A percentile compares a stretch with the other conserved stretches of the same genome.
phyloP scores from a whole-genome alignment of 2,888 invertebrate species.

The Drosophila mettleri region DNA sequence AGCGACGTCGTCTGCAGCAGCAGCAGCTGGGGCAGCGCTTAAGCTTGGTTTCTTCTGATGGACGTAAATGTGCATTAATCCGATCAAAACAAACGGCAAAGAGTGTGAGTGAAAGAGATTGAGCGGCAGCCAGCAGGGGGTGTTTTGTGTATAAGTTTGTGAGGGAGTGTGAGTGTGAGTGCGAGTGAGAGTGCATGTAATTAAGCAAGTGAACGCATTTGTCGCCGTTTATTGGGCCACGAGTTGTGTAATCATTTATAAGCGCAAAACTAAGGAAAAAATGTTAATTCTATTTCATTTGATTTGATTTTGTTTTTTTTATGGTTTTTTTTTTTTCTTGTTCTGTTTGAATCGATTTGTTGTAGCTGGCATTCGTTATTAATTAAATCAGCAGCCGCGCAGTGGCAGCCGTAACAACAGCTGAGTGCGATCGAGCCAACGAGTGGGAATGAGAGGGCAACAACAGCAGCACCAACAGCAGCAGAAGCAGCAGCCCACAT shows the following conservation, averaged over 20 bases:
- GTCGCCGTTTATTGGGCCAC: slow-evolving; percentile 48
- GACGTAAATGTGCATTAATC: slow-evolving; percentile 42
- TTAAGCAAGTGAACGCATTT: slow-evolving; percentile 49
- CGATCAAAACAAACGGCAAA: slow-evolving; percentile 59
- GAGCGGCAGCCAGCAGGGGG: neutral
- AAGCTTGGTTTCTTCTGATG: slow-evolving; percentile 21
- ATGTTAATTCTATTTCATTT: slow-evolving; percentile 63
- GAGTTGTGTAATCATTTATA: slow-evolving; percentile 81
- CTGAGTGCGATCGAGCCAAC: slow-evolving; percentile 44
- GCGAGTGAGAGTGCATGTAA: slow-evolving; percentile 22
- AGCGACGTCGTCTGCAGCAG: slow-evolving; percentile 10
- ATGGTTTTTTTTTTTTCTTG: slow-evolving; percentile 34
- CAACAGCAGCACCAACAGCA: slow-evolving; percentile 27
- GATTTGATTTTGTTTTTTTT: slow-evolving; percentile 40
- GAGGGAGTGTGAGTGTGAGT: neutral
- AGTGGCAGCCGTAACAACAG: slow-evolving; percentile 49
- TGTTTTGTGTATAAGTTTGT: neutral
- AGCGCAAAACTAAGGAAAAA: slow-evolving; percentile 34
- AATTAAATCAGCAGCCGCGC: slow-evolving; percentile 68
- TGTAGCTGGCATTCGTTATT: slow-evolving; percentile 80
- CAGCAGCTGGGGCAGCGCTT: slow-evolving; percentile 26
- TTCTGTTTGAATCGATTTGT: slow-evolving; percentile 72
- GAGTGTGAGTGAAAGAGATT: slow-evolving; percentile 23
- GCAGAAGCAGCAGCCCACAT: slow-evolving; percentile 37
- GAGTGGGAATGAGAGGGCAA: slow-evolving; percentile 43